A percentile compares a stretch with the other conserved stretches of the same genome.
Evolutionary conservation across 1,140 invertebrate species (phyloP).

Genomic region (Prorops nasuta): DNA sequence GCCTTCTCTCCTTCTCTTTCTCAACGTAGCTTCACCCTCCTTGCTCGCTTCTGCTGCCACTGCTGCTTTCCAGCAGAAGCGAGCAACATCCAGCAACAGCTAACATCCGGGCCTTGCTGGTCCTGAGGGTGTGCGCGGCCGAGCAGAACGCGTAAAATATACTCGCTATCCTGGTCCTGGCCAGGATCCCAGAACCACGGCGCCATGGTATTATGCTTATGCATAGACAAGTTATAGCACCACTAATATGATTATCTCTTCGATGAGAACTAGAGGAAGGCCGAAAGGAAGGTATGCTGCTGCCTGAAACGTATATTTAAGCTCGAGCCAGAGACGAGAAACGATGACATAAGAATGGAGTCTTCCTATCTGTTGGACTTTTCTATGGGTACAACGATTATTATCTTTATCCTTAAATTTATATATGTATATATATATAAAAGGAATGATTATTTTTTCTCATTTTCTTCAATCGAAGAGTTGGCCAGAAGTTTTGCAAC

Average conservation of each 20-base stretch:
- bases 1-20: constrained; percentile 29
- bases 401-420: no score
- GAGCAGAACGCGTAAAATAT: constrained; percentile 45
- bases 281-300: constrained; percentile 12
- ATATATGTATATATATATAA: no score
- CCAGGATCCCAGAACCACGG: constrained; percentile 45
- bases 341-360: no score
- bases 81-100: constrained; percentile 13
- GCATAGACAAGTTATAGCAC: constrained; percentile 54
- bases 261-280: constrained; percentile 32
- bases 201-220: constrained; percentile 49
- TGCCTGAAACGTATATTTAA: no score
- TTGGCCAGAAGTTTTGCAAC: no score
- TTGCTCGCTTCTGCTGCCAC: constrained; percentile 18
- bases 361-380: no score
- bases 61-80: constrained; percentile 8
- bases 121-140: constrained; percentile 20
- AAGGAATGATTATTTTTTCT: no score
- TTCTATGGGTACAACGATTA: no score
- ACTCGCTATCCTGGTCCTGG: constrained; percentile 41
- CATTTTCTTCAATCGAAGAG: no score
- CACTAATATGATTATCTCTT: constrained; percentile 56
- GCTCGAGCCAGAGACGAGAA: no score
- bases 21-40: neutral
- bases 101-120: constrained; percentile 17